Conservation (phyloP, 1,140 invertebrate species). For the Caenorhabditis latens region DNA sequence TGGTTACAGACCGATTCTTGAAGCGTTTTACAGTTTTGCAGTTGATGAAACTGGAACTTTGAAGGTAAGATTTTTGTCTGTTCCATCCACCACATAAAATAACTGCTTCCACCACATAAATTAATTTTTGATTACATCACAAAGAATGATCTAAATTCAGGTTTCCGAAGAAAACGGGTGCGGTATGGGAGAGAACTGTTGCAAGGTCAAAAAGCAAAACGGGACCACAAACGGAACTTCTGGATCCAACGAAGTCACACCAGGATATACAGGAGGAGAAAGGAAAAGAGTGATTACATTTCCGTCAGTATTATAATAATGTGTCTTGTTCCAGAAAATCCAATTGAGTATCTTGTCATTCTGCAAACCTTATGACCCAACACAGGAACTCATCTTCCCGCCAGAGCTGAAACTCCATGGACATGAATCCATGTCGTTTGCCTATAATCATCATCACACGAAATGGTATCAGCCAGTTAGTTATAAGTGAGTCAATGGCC, state of each 20-base stretch:
- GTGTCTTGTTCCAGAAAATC: background rate
- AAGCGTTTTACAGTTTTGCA: constrained; percentile 87
- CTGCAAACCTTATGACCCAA: constrained; percentile 86
- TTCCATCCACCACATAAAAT: too few relatives aligned
- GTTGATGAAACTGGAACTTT: constrained; percentile 64
- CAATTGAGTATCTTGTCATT: constrained; percentile 81
- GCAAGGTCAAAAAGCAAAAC: constrained; percentile 67
- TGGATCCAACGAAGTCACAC: constrained; percentile 79
- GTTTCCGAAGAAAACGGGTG: constrained; percentile 67
- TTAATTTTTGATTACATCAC: too few relatives aligned
- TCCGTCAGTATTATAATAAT: too few relatives aligned
- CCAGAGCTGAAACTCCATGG: constrained; percentile 85
- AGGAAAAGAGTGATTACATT: constrained; percentile 63
- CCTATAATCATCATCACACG: constrained; percentile 83
- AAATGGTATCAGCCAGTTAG: constrained; percentile 87
- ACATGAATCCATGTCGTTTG: constrained; percentile 80
- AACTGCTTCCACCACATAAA: too few relatives aligned
- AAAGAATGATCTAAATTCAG: too few relatives aligned
- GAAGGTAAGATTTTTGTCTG: constrained; percentile 53
- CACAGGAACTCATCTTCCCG: constrained; percentile 94
- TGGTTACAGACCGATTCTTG: constrained; percentile 89
- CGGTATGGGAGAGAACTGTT: constrained; percentile 78
- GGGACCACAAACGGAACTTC: constrained; percentile 43
- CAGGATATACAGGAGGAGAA: constrained; percentile 64
- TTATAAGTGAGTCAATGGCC: constrained; percentile 79